Base-by-base conservation (phyloP, 1,140 invertebrate species). In the Drosophila arizonae region DNA sequence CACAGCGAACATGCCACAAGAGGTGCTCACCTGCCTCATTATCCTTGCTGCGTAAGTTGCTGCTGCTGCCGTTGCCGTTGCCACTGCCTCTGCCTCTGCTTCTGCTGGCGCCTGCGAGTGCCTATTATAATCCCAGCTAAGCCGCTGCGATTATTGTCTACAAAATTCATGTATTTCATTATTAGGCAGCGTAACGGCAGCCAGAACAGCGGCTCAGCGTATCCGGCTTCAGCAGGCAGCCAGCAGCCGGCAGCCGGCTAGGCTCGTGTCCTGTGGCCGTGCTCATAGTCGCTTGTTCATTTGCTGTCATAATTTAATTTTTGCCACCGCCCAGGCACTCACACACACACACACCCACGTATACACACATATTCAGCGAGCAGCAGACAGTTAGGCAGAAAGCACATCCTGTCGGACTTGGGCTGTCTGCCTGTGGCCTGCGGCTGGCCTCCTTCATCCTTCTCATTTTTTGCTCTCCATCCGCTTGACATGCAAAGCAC, bases 101-200 rank as follows among this genome's bases (percentile, higher is more conserved):
- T 17, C 58, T 68, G 50, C 72, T 46, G 61, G 36, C 54, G 60
- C 65, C 60, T 30, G 46, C 55, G 66, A 70, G 69, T 26, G 62
- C 57, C 76, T 66, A 88, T 88, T 88, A 69, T 88, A 82, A 79
- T 79, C 62, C 68, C 69, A 54, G 76, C 79, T 87, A 87, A 87
- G 84, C 79, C 76, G 54, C 76, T 62, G 76, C 69, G 82, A 88
- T 87, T 87, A 87, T 87, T 87, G 82, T 87, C 82, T 88, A 77
- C 87, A 87, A 87, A 82, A 87, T 87, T 87, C 82, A 87, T 87
- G 84, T 87, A 88, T 87, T 88, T 87, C 82, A 87, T 87, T 88
- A 88, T 88, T 88, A 88, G 79, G 63, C 74, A 28, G 61, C 50
- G 24, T 60, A 46, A 54, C 71, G 36, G 30, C 46, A 39, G 55